A percentile compares a stretch with the other conserved stretches of the same genome.
These are phyloP conservation scores for Amphimedon queenslandica DNA, from an alignment of 37 sponge, comb jelly and placozoan genomes.

Conservation along the genomic window DNA sequence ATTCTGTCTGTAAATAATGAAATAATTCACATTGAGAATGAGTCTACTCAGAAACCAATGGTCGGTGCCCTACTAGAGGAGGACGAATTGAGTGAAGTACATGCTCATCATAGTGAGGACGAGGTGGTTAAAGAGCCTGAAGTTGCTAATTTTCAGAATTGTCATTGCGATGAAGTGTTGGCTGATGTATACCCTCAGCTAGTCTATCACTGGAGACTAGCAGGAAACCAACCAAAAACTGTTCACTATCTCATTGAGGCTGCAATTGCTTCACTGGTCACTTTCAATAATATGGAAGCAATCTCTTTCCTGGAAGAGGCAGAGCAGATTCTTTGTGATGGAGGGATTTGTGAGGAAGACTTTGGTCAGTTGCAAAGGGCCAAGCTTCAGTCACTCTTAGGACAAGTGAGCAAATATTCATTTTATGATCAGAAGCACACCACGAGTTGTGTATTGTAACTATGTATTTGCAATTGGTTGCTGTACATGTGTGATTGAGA, in stretches of 20 bases:
- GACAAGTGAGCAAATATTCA: conserved; percentile 38
- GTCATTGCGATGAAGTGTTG: conserved; percentile 76
- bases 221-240: conserved; percentile 55
- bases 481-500: no score
- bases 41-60: neutral
- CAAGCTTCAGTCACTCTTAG: conserved; percentile 45
- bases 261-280: conserved; percentile 59
- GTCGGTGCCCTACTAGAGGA: neutral
- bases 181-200: conserved; percentile 87
- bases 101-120: neutral
- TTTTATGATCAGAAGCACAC: no score
- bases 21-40: neutral
- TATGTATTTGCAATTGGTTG: no score
- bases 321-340: conserved; percentile 20
- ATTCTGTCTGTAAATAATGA: neutral
- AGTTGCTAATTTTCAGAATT: conserved; percentile 64
- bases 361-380: conserved; percentile 19
- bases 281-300: conserved; percentile 76
- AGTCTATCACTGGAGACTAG: conserved; percentile 79
- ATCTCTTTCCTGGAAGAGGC: conserved; percentile 66
- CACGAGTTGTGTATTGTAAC: no score
- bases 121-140: no score
- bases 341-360: neutral
- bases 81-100: neutral
- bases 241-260: conserved; percentile 66